A percentile compares a stretch with the other conserved stretches of the same genome.
Evolutionary conservation across 2,888 invertebrate genomes (phyloP).

Genomic region (Rhagium mordax): DNA sequence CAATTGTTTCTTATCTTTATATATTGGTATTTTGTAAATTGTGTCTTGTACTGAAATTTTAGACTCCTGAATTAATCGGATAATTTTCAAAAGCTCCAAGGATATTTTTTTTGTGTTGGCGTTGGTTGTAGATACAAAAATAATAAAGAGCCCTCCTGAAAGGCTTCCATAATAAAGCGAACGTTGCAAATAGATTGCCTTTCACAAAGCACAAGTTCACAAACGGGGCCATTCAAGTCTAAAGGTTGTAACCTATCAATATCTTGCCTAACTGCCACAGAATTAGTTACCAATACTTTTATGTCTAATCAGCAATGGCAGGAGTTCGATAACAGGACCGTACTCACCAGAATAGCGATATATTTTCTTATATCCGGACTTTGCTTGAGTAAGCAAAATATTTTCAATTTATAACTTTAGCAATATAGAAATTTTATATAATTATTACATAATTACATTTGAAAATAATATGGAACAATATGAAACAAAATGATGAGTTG

Average conservation of each 20-base stretch:
- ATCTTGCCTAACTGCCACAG: background rate
- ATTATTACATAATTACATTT: too few species aligned
- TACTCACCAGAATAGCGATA: background rate
- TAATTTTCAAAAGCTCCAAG: background rate
- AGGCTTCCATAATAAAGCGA: background rate
- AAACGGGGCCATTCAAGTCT: background rate
- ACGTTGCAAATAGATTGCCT: background rate
- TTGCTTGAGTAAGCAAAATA: too few species aligned
- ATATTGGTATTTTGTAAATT: too few species aligned
- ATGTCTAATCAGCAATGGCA: background rate
- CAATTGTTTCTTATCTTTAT: too few species aligned
- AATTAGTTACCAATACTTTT: background rate
- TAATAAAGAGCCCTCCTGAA: background rate
- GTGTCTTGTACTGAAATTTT: too few species aligned
- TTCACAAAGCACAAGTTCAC: background rate
- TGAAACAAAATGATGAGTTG: too few species aligned
- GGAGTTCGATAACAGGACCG: background rate
- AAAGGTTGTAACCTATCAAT: background rate
- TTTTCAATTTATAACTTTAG: too few species aligned
- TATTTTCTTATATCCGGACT: too few species aligned
- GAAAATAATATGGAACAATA: too few species aligned
- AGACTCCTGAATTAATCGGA: background rate
- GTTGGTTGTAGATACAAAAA: background rate
- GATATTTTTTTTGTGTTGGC: background rate
- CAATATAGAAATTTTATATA: too few species aligned